Conservation (phyloP, 35 echinoderm and acorn worm species). For the Strongylocentrotus purpuratus region DNA sequence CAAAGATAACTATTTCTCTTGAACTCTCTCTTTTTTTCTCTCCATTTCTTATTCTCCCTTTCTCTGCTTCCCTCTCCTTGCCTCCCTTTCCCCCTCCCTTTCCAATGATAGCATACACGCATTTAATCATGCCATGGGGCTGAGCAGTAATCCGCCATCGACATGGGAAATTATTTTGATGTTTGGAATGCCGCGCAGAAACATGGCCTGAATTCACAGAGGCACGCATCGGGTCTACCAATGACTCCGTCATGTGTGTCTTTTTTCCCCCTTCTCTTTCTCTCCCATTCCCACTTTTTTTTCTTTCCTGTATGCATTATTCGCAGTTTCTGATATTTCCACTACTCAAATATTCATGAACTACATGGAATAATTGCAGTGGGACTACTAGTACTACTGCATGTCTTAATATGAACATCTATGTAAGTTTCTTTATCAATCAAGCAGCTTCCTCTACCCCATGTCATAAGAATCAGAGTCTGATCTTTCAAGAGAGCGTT, state of each 20-base stretch:
- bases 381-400: background rate
- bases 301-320: background rate
- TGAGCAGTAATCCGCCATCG: conserved; percentile 46
- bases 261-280: background rate
- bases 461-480: background rate
- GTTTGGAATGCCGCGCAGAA: conserved; percentile 35
- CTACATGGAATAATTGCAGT: background rate
- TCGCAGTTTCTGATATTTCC: background rate
- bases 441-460: too few relatives aligned
- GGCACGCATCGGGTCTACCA: background rate
- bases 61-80: background rate
- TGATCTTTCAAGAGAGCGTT: background rate
- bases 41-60: background rate
- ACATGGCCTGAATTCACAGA: conserved; percentile 49
- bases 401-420: background rate
- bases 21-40: background rate
- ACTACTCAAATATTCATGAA: background rate
- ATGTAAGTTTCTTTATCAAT: too few relatives aligned
- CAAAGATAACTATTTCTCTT: background rate
- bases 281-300: background rate
- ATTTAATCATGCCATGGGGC: conserved; percentile 45
- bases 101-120: background rate
- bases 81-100: background rate
- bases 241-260: background rate
- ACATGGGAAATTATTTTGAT: conserved; percentile 58